Evolutionary conservation across 1,140 invertebrate genomes (phyloP), one percentile per base, ranked within the genome.

Genomic region (Camponotus vicinus): DNA sequence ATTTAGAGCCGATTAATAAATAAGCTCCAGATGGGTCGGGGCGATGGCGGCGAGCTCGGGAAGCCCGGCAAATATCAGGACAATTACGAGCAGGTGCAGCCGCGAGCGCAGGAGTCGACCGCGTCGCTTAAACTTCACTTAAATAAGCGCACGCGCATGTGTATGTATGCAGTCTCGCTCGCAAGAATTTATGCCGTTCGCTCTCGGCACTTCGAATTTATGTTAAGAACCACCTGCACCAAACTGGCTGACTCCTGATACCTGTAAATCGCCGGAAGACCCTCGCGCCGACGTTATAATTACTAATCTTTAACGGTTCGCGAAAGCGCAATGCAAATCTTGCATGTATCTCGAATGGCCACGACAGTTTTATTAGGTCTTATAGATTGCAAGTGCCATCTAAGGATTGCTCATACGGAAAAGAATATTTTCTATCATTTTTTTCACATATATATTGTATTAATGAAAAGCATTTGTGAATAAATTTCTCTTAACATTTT

Each of bases 1-100:
- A 87, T 92, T 91, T 90, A 88, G 85, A 89, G 85, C 89, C 90
- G 88, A 92, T 92, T 91, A 92, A 92, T 92, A 91, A 91, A 90
- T 90, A 91, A 91, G 78, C 88, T 66, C 42, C 83, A 86, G 88
- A 88, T 82, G 90, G 71, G 61, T 78, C 63, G 66, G 21, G 59
- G 61, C 21, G 76, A 52, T 42, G 21, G 73, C 27, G 42, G 27
- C 4, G 66, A 45, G 32, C 40, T 3, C 9, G 21, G 42, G 34
- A 57, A 49, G 27, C 34, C 63, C 76, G 67, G 71, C 87, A 90
- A 91, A 92, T 92, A 92, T 91, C 87, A 89, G 86, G 80, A 92
- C 87, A 90, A 92, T 92, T 92, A 92, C 78, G 87, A 85, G 73
- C 91, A 92, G 91, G 87, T 92, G 91, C 82, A 89, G 79, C 88